A percentile compares a stretch with the other conserved stretches of the same genome.
phyloP scores from a whole-genome alignment of 2,113 vertebrate species.

The Atherinomorus stipes region DNA sequence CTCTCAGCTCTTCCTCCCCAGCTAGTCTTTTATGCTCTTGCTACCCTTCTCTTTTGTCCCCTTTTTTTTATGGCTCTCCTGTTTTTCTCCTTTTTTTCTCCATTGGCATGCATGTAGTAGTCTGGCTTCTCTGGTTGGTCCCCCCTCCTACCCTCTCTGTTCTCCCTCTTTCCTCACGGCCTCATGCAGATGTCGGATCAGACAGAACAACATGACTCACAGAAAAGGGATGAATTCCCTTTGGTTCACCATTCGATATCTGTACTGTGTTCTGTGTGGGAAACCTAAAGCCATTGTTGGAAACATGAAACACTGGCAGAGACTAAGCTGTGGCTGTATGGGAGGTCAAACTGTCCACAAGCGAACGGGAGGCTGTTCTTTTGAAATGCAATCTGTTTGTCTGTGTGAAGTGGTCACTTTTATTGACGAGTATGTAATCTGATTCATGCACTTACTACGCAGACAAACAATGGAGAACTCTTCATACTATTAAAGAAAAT shows the following conservation, averaged over 20 bases:
- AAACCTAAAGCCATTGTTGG: constrained; percentile 29
- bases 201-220: constrained; percentile 52
- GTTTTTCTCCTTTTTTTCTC: neutral
- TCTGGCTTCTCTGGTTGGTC: constrained; percentile 1
- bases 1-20: neutral
- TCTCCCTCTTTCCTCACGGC: constrained; percentile 12
- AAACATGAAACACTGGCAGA: constrained; percentile 39
- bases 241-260: constrained; percentile 42
- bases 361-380: constrained; percentile 11
- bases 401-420: neutral
- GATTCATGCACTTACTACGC: neutral
- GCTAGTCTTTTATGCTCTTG: constrained; percentile 14
- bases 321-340: constrained; percentile 18
- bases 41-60: constrained; percentile 4
- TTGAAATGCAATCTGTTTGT: constrained; percentile 34
- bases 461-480: neutral
- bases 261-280: neutral
- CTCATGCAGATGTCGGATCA: constrained; percentile 60
- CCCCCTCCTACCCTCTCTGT: constrained; percentile 8
- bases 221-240: constrained; percentile 46
- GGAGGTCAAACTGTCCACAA: constrained; percentile 37
- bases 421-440: neutral
- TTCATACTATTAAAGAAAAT: no score
- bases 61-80: neutral
- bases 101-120: constrained; percentile 12